Evolutionary conservation across 1,140 invertebrate species (phyloP).

Genomic region (Proctacanthus coquilletti): DNA sequence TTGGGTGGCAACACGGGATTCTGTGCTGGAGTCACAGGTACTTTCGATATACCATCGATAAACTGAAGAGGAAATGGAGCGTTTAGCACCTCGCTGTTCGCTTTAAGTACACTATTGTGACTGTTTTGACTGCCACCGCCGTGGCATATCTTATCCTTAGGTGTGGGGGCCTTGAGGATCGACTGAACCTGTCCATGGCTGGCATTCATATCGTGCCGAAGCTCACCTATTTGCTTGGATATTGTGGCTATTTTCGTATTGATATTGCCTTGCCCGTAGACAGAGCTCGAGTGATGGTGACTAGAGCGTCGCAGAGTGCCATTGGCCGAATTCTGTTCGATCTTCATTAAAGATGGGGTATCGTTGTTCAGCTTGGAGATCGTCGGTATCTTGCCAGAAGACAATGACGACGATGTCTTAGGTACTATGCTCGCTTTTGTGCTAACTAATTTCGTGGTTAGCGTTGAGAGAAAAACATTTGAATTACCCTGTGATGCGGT

Average conservation of each 20-base stretch:
- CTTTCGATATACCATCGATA: constrained; percentile 1
- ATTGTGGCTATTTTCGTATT: constrained; percentile 25
- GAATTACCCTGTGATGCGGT: constrained; percentile 21
- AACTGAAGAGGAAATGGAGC: constrained; percentile 3
- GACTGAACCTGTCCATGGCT: background rate
- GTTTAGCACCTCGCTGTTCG: background rate
- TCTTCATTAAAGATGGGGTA: constrained; percentile 1
- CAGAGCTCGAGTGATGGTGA: too few relatives aligned
- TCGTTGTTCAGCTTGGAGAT: constrained; percentile 5
- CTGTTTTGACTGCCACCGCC: too few relatives aligned
- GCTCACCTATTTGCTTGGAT: constrained; percentile 25
- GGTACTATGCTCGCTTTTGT: constrained; percentile 1
- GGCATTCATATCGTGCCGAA: background rate
- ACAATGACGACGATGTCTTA: constrained; percentile 10
- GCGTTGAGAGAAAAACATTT: constrained; percentile 14
- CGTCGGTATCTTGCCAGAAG: constrained; percentile 3
- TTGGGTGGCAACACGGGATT: constrained; percentile 31
- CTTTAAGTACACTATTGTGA: too few relatives aligned
- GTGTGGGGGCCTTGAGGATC: background rate
- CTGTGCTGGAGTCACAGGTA: background rate
- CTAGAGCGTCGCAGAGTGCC: constrained; percentile 2
- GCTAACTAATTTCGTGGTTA: constrained; percentile 7
- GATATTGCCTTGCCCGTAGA: too few relatives aligned
- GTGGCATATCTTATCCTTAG: too few relatives aligned
- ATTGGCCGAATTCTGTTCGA: background rate